Conservation (phyloP, 2,113 vertebrate genomes). For the Regulus satrapa region DNA sequence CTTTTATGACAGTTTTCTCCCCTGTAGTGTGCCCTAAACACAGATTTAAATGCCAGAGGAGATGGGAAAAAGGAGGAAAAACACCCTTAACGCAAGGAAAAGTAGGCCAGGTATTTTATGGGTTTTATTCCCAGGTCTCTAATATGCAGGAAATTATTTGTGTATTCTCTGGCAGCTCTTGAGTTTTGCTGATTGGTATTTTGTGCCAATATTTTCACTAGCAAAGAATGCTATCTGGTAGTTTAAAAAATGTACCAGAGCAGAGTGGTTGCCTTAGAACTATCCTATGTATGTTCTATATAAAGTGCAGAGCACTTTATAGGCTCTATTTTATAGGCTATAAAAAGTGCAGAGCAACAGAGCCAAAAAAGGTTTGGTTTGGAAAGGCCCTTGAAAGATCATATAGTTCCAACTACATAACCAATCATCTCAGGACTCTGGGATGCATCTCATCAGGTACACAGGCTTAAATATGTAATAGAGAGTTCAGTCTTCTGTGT, state of each 20-base stretch:
- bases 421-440: neutral
- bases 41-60: neutral
- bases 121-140: neutral
- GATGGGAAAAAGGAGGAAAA: neutral
- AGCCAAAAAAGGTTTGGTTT: neutral
- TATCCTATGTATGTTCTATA: accelerated
- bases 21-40: neutral
- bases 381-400: neutral
- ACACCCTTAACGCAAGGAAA: neutral
- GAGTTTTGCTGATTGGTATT: neutral
- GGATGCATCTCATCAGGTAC: accelerated
- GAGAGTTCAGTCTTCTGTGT: neutral
- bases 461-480: neutral
- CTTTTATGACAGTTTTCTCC: neutral
- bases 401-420: neutral
- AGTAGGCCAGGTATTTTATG: neutral
- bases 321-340: no score
- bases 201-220: neutral
- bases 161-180: neutral
- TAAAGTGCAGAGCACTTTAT: neutral
- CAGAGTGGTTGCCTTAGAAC: neutral
- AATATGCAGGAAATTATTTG: neutral
- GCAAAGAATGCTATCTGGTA: neutral
- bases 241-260: neutral
- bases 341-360: neutral